phyloP scores from a whole-genome alignment of 1,140 invertebrate genomes.

The Trichogramma pretiosum region DNA sequence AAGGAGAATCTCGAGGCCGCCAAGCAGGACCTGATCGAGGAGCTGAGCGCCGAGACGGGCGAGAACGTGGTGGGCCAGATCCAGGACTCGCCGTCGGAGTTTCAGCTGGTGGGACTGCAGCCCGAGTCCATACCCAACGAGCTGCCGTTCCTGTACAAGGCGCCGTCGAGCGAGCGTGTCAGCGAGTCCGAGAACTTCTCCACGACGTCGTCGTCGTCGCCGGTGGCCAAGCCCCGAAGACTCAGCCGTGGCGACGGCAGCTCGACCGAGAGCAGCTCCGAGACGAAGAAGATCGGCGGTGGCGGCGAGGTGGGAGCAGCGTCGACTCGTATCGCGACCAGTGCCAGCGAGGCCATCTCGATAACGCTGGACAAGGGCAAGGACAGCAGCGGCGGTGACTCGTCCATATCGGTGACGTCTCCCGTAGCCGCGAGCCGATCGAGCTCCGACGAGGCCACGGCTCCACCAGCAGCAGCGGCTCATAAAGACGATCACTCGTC shows the following conservation, averaged over 20 bases:
- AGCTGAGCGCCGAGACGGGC: constrained; percentile 46
- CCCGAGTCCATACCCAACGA: constrained; percentile 41
- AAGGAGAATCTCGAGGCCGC: constrained; percentile 58
- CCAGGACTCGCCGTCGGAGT: constrained; percentile 64
- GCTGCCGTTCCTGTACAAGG: constrained; percentile 39
- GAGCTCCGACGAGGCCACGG: constrained; percentile 36
- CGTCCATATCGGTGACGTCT: constrained; percentile 7
- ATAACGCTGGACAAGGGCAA: not conserved
- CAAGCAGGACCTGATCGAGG: constrained; percentile 56
- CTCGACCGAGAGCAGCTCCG: constrained; percentile 2
- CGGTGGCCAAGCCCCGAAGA: constrained; percentile 23
- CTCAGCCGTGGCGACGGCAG: constrained; percentile 3
- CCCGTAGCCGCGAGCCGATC: constrained; percentile 31
- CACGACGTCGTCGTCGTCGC: constrained; percentile 19
- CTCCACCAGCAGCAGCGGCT: constrained; percentile 23
- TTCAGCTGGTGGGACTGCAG: constrained; percentile 56
- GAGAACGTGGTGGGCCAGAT: constrained; percentile 42
- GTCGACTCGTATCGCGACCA: not conserved
- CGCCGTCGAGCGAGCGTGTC: constrained; percentile 30
- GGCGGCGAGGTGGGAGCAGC: too few relatives aligned
- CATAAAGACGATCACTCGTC: constrained; percentile 37
- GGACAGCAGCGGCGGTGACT: not conserved
- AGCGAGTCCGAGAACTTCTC: constrained; percentile 24
- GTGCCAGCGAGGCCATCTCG: not conserved
- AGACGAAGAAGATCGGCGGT: too few relatives aligned